Evolutionary conservation across 2,113 vertebrate genomes (phyloP), one percentile per base, ranked within the genome.

Genomic region (Willisornis vidua): DNA sequence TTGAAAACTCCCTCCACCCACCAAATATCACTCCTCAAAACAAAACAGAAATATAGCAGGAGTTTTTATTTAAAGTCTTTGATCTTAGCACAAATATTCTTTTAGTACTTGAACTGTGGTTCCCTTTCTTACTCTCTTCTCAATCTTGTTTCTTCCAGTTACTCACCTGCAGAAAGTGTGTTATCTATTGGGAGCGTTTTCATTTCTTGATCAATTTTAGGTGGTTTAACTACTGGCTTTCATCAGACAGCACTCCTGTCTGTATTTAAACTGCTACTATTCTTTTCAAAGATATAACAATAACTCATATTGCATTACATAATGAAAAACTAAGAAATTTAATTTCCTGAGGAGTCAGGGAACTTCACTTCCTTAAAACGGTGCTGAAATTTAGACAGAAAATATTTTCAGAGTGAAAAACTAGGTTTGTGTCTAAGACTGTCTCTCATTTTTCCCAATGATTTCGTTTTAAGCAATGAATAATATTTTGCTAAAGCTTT

Each of bases 401-500:
- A 63, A 68, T 20, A 59, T 68, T 92, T 92, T 45, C 62, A 94
- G 58, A 87, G 57, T 68, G 4, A 85, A 89, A 92, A 92, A 7
- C 12, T 54, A 26, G 9, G 31, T 65, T 89, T 89, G 17, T 59
- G 33, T 76, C 89, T 23, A 41, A 75, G 25, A 52, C 37, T 46
- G 19, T 66, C 18, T 78, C 82, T 90, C 45, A 19, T 78, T 91
- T 94, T 95, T 84, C 39, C 65, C 63, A 33, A 63, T 43, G 9
- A 46, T 89, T 93, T 72, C 91, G 15, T 11, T 1, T 72, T 6
- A 3, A 82, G 39, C 37, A 73, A 28, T 52, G 52, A 85, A 46
- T 78, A 68, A 75, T 79, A 55, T 66, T 91, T 89, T 94, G 45
- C 61, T 70, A 62, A 59, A 63, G 43, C n/a, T 91, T 95, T 94